Evolutionary conservation across 1,140 invertebrate genomes (phyloP).

Genomic region (Hycleus cichorii): DNA sequence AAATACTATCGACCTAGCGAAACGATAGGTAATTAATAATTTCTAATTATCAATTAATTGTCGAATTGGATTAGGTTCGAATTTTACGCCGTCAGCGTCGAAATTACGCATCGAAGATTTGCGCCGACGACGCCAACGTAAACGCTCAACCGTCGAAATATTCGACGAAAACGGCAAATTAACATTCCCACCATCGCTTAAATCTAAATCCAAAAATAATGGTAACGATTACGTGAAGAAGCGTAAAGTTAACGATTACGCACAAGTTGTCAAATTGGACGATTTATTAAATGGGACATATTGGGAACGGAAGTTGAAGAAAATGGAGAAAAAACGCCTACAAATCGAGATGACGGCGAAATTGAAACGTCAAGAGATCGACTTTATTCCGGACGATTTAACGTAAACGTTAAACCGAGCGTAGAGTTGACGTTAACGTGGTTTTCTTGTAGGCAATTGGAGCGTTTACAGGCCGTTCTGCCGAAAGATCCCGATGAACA

Average conservation of each 20-base stretch:
- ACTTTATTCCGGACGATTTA: too few species aligned
- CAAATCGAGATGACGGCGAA: too few species aligned
- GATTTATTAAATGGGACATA: too few species aligned
- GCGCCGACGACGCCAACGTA: slow-evolving; percentile 38
- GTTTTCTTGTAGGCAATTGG: slow-evolving; percentile 32
- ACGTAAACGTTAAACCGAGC: too few species aligned
- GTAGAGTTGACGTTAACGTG: too few species aligned
- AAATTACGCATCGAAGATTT: slow-evolving; percentile 47
- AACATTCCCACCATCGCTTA: too few species aligned
- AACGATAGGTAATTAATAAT: slow-evolving; percentile 47
- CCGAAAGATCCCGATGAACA: slow-evolving; percentile 49
- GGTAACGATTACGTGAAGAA: too few species aligned
- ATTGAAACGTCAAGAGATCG: too few species aligned
- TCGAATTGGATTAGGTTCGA: slow-evolving; percentile 26
- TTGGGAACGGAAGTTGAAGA: neutral
- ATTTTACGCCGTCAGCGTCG: slow-evolving; percentile 49
- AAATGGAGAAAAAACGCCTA: slow-evolving; percentile 10
- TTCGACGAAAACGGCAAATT: neutral
- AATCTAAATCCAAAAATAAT: too few species aligned
- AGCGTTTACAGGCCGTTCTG: slow-evolving; percentile 41
- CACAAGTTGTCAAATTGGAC: too few species aligned
- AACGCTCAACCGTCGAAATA: slow-evolving; percentile 6
- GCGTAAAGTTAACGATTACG: too few species aligned
- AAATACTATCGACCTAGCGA: slow-evolving; percentile 55
- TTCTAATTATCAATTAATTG: neutral